phyloP scores from a whole-genome alignment of 1,140 invertebrate species.

The Belonocnema kinseyi region DNA sequence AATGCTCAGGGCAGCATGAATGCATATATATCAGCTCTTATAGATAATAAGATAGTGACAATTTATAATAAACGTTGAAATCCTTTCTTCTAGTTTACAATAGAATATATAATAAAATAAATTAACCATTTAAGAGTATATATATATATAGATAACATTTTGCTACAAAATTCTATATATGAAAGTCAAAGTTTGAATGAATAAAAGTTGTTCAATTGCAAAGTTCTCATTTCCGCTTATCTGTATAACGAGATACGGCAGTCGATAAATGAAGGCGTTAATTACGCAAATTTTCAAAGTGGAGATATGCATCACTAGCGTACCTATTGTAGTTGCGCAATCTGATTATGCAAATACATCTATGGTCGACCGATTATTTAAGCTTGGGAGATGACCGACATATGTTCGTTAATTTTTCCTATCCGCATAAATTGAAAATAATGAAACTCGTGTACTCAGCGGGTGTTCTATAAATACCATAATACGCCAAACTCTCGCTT shows the following conservation, averaged over 20 bases:
- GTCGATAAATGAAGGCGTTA: constrained; percentile 8
- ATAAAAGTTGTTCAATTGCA: background rate
- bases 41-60: no score
- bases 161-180: background rate
- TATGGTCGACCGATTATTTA: background rate
- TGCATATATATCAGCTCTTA: no score
- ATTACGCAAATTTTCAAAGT: constrained; percentile 8
- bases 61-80: no score
- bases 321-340: background rate
- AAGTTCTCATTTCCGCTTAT: background rate
- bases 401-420: background rate
- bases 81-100: no score
- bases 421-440: background rate
- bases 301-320: constrained; percentile 4
- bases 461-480: no score
- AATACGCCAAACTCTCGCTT: no score
- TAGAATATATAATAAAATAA: no score
- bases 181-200: constrained; percentile 23
- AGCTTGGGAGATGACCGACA: background rate
- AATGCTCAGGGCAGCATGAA: no score
- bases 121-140: background rate
- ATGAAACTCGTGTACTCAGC: background rate
- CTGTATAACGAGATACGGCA: background rate
- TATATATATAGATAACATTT: background rate
- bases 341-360: constrained; percentile 12